Base-by-base conservation (phyloP, 2,888 invertebrate species). In the Callyntrura guangdongensis region DNA sequence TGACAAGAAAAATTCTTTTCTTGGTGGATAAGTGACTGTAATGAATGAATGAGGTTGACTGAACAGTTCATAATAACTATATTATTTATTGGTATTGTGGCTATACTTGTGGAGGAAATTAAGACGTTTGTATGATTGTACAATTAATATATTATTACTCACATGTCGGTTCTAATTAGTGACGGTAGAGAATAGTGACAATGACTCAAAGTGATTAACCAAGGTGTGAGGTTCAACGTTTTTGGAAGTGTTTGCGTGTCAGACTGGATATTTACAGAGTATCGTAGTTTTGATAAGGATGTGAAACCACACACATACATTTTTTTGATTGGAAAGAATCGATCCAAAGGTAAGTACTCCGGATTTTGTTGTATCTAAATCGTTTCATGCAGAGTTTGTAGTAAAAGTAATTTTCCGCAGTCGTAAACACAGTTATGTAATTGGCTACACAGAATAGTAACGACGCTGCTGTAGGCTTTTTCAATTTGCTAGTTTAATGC, bases 251-350 rank as follows among this genome's bases (percentile, higher is more conserved):
- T 14, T 27, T 53, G 49, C 27, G 27, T 61, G 12, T 11, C 36
- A 61, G 83, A 64, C 61, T 64, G 45, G 67, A 22, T 49, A 49
- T 25, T 11, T 6, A 14, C 8, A 25, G 22, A 53, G 20, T 17
- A 53, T 20, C 2, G 20, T 77, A 25, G 6, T 53, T 53, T 25
- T 14, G 11, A 53, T 49, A n/a, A 81, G 61, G 45, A 81, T 88
- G 82, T 88, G 81, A 72, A 59, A 45, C 56, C 4, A 72, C 49
- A 85, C 45, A 69, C 11, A 72, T 49, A 85, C 45, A 69, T 14
- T 36, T 84, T 90, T 85, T 90, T 85, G 56, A 85, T 90, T 85
- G 90, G 81, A 85, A 90, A 49, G 90, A 47, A 85, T 90, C 90
- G 74, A 90, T 79, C 79, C 89, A 79, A 89, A 85, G 85, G 84